Evolutionary conservation across 2,888 invertebrate species (phyloP).

Genomic region (Apoda limacodes): DNA sequence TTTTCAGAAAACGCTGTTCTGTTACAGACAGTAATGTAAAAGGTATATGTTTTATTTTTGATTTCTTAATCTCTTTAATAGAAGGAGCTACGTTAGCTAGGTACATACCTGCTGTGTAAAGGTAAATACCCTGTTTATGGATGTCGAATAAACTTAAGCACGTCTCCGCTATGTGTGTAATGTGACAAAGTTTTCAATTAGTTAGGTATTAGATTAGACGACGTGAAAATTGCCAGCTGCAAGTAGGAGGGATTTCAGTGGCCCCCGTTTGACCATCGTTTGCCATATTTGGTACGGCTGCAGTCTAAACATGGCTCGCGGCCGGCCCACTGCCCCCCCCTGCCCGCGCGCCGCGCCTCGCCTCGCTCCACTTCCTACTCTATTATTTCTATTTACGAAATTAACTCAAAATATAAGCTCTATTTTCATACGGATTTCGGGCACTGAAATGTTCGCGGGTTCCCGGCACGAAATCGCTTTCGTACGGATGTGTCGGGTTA

Average conservation of each 20-base stretch:
- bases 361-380: conserved; percentile 60
- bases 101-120: too few relatives aligned
- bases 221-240: conserved; percentile 66
- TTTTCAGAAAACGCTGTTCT: too few relatives aligned
- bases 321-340: conserved; percentile 74
- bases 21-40: too few relatives aligned
- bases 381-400: conserved; percentile 71
- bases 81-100: too few relatives aligned
- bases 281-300: conserved; percentile 85
- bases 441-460: conserved; percentile 59
- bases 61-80: too few relatives aligned
- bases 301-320: conserved; percentile 87
- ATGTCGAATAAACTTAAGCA: too few relatives aligned
- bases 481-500: conserved; percentile 69
- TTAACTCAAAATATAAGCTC: conserved; percentile 69
- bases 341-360: conserved; percentile 44
- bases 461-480: conserved; percentile 51
- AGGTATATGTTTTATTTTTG: too few relatives aligned
- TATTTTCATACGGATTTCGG: conserved; percentile 66
- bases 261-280: conserved; percentile 82
- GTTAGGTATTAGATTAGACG: conserved; percentile 66
- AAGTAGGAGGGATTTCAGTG: conserved; percentile 82
- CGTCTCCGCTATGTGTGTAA: too few relatives aligned
- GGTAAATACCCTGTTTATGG: too few relatives aligned
- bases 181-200: conserved; percentile 61